Conservation (phyloP, 1,140 invertebrate species). For the Drosophila asahinai region DNA sequence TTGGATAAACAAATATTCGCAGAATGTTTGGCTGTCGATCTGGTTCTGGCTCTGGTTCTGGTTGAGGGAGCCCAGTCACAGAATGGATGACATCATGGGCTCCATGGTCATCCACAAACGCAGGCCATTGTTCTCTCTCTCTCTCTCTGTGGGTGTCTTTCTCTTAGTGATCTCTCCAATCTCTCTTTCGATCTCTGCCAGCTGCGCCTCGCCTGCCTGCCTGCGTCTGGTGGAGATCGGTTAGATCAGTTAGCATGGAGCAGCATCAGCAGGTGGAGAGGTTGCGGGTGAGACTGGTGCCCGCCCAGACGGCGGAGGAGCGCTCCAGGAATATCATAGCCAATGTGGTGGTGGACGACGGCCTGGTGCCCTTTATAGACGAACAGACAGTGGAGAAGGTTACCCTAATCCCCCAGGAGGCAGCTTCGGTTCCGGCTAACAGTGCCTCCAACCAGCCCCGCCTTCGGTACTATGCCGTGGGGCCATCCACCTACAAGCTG, state of each 20-base stretch:
- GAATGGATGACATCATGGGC: slow-evolving; percentile 54
- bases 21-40: slow-evolving; percentile 39
- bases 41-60: slow-evolving; percentile 56
- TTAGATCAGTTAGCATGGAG: slow-evolving; percentile 67
- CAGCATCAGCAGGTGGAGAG: slow-evolving; percentile 62
- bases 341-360: slow-evolving; percentile 75
- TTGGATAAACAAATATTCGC: slow-evolving; percentile 46
- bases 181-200: not conserved
- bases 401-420: slow-evolving; percentile 40
- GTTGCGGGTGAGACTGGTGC: slow-evolving; percentile 72
- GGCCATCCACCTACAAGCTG: slow-evolving; percentile 74
- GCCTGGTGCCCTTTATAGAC: slow-evolving; percentile 74
- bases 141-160: slow-evolving; percentile 1
- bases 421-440: slow-evolving; percentile 5
- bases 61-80: slow-evolving; percentile 25
- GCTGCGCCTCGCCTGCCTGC: not conserved
- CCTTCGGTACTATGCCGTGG: slow-evolving; percentile 71
- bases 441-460: slow-evolving; percentile 40
- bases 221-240: slow-evolving; percentile 37
- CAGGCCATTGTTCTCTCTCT: slow-evolving; percentile 18
- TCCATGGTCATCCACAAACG: slow-evolving; percentile 9
- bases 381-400: slow-evolving; percentile 56
- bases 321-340: slow-evolving; percentile 75
- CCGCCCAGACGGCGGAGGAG: slow-evolving; percentile 70
- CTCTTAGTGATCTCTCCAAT: slow-evolving; percentile 1